Evolutionary conservation across 2,113 vertebrate species (phyloP).

Genomic region (Anthoscopus minutus): DNA sequence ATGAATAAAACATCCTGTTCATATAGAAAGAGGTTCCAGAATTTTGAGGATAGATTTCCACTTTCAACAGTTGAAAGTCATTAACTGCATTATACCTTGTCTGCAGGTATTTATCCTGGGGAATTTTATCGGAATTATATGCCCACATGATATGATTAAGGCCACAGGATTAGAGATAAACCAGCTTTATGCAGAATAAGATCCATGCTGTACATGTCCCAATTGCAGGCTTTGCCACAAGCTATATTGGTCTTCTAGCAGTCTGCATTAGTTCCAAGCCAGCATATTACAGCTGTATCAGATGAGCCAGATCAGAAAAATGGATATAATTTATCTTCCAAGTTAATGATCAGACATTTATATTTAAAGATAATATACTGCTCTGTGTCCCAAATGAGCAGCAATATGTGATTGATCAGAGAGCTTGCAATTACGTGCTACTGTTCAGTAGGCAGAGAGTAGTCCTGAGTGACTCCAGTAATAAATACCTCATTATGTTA

Average conservation of each 20-base stretch:
- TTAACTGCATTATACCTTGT: neutral
- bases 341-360: neutral
- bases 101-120: neutral
- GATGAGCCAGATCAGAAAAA: neutral
- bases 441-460: neutral
- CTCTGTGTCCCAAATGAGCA: neutral
- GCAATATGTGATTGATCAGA: neutral
- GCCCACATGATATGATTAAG: neutral
- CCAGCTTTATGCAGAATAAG: neutral
- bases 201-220: neutral
- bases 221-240: neutral
- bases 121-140: neutral
- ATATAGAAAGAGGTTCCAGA: neutral
- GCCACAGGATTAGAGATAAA: neutral
- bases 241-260: neutral
- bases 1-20: neutral
- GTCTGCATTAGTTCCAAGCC: neutral
- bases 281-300: neutral
- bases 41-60: neutral
- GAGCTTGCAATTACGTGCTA: neutral
- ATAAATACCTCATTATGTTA: neutral
- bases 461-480: neutral
- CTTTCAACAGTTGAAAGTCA: neutral
- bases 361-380: neutral
- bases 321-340: neutral